These are phyloP conservation scores for Remorina albescens DNA, from an alignment of 2,797 vertebrate species.

Conservation along the genomic window DNA sequence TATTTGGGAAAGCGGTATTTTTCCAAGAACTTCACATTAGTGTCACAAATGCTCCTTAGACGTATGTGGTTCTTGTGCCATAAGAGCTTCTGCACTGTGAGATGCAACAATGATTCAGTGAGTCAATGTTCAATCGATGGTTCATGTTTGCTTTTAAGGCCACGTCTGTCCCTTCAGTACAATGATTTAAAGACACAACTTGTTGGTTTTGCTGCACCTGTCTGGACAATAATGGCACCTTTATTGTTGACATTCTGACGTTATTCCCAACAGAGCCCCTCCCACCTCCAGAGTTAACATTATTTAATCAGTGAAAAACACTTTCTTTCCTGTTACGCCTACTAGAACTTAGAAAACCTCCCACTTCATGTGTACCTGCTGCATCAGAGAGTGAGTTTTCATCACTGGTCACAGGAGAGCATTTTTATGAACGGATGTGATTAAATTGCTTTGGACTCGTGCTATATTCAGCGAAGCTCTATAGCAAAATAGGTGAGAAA, in stretches of 20 bases:
- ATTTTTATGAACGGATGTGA: conserved; percentile 12
- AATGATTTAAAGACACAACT: conserved; percentile 7
- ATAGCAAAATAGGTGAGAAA: background rate
- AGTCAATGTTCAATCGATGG: conserved; percentile 10
- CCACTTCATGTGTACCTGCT: background rate
- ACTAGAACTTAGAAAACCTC: background rate
- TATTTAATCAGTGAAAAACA: conserved; percentile 25
- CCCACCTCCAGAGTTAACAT: background rate
- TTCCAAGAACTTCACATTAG: conserved; percentile 63
- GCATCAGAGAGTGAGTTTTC: background rate
- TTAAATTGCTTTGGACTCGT: conserved; percentile 8
- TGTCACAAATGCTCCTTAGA: conserved; percentile 62
- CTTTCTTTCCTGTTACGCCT: background rate
- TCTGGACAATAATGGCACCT: background rate
- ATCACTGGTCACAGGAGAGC: background rate
- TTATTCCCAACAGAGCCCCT: background rate
- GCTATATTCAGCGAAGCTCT: background rate
- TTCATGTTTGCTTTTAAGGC: conserved; percentile 23
- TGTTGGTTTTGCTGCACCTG: conserved; percentile 29
- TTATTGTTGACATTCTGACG: background rate
- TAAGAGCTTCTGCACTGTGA: background rate
- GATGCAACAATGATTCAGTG: conserved; percentile 10
- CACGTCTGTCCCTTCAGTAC: conserved; percentile 7
- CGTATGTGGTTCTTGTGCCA: conserved; percentile 61
- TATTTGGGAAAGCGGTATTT: conserved; percentile 20